phyloP scores from a whole-genome alignment of 2,113 vertebrate species.

The Aegotheles bennettii region DNA sequence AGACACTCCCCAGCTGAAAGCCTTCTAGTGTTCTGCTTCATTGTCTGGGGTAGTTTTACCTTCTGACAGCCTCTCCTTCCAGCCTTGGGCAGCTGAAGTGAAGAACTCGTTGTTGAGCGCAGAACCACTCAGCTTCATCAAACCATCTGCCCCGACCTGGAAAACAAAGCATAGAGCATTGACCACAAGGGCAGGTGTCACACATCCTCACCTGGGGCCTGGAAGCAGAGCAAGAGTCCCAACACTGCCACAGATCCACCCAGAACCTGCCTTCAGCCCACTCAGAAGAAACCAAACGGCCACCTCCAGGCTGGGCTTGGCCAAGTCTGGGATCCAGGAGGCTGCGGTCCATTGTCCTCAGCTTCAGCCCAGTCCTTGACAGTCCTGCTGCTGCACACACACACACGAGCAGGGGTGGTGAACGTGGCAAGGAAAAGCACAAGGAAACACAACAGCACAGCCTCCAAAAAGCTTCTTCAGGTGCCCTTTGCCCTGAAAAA shows the following conservation, averaged over 20 bases:
- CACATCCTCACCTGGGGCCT: accelerated
- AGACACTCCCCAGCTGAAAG: accelerated
- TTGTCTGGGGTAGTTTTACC: slow-evolving; percentile 66
- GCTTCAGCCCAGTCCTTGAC: not conserved
- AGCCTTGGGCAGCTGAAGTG: slow-evolving; percentile 94
- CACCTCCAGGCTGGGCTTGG: not conserved
- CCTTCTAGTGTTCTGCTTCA: accelerated
- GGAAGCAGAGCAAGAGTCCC: not conserved
- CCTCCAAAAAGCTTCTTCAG: not conserved
- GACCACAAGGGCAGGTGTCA: not conserved
- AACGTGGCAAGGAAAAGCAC: not conserved
- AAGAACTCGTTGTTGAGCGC: slow-evolving; percentile 99
- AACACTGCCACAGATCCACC: not conserved
- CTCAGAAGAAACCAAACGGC: not conserved
- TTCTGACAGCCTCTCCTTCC: slow-evolving; percentile 95
- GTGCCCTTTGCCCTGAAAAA: not conserved
- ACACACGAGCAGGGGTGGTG: accelerated
- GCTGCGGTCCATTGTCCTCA: not conserved
- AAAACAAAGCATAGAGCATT: not conserved
- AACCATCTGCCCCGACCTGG: slow-evolving; percentile 87
- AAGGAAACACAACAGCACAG: not conserved
- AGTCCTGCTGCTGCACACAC: not conserved
- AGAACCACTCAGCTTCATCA: slow-evolving; percentile 89
- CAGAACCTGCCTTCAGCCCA: not conserved
- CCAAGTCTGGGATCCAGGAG: not conserved